Evolutionary conservation across 2,888 invertebrate genomes (phyloP).

Genomic region (Beris chalybata): DNA sequence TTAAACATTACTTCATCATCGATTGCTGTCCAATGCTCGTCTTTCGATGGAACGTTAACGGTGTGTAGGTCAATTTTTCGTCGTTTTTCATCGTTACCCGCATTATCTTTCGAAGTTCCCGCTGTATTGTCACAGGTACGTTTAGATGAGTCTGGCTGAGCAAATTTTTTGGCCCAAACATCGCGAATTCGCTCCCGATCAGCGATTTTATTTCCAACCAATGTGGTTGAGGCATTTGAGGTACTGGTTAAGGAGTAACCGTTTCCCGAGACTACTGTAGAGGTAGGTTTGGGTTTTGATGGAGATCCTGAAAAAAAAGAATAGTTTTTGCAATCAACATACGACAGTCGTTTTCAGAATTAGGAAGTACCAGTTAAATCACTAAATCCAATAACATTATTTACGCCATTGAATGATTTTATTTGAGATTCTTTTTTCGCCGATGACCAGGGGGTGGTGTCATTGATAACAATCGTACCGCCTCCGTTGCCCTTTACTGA

Average conservation of each 20-base stretch:
- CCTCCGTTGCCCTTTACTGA: constrained; percentile 46
- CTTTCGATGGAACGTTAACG: constrained; percentile 34
- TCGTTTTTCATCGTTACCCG: constrained; percentile 1
- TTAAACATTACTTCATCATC: constrained; percentile 51
- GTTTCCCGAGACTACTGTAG: neutral
- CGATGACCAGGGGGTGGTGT: constrained; percentile 12
- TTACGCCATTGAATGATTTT: neutral
- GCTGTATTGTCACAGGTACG: neutral
- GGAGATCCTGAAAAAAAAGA: constrained; percentile 4
- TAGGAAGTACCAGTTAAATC: constrained; percentile 38
- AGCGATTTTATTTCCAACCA: constrained; percentile 29
- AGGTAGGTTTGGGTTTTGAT: neutral
- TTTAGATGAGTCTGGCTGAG: constrained; percentile 24
- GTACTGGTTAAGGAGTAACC: constrained; percentile 10
- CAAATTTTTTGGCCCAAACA: constrained; percentile 48
- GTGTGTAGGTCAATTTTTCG: constrained; percentile 22
- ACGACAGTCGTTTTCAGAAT: neutral
- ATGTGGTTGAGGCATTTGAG: neutral
- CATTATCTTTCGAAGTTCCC: neutral
- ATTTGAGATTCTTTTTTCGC: constrained; percentile 24
- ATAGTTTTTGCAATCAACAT: neutral
- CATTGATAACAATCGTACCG: constrained; percentile 45
- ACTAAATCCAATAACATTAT: constrained; percentile 42
- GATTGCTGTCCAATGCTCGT: constrained; percentile 42
- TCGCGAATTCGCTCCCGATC: constrained; percentile 47